These are phyloP conservation scores for Fopius arisanus DNA, from an alignment of 1,140 invertebrate species.

Conservation along the genomic window DNA sequence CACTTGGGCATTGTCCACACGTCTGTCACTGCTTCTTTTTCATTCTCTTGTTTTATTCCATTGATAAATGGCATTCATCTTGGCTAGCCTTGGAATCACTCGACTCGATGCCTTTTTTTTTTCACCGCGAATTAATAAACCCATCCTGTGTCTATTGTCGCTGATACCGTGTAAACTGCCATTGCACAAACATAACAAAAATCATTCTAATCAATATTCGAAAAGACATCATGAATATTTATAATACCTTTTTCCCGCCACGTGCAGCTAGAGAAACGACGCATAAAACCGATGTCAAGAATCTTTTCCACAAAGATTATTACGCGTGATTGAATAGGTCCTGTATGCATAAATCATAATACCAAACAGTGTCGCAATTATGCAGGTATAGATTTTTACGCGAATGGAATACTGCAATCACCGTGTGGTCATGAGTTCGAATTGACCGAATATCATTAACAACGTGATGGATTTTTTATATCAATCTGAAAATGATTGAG, in stretches of 20 bases:
- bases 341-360: constrained; percentile 7
- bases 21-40: constrained; percentile 24
- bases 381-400: constrained; percentile 23
- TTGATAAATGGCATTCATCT: background rate
- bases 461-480: background rate
- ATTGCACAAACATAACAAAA: background rate
- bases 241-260: background rate
- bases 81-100: too few relatives aligned
- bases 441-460: constrained; percentile 3
- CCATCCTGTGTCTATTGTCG: background rate
- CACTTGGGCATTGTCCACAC: constrained; percentile 23
- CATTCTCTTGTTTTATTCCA: background rate
- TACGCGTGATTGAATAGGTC: constrained; percentile 32
- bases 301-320: constrained; percentile 8
- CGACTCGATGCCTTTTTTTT: background rate
- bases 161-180: background rate
- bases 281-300: background rate
- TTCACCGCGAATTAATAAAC: background rate
- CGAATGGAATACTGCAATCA: background rate
- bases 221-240: background rate
- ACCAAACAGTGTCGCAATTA: constrained; percentile 17
- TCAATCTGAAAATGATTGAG: background rate
- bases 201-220: background rate
- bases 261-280: constrained; percentile 1
- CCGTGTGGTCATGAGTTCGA: background rate